Conservation (phyloP, 2,888 invertebrate species). For the Agriopis aurantiaria region DNA sequence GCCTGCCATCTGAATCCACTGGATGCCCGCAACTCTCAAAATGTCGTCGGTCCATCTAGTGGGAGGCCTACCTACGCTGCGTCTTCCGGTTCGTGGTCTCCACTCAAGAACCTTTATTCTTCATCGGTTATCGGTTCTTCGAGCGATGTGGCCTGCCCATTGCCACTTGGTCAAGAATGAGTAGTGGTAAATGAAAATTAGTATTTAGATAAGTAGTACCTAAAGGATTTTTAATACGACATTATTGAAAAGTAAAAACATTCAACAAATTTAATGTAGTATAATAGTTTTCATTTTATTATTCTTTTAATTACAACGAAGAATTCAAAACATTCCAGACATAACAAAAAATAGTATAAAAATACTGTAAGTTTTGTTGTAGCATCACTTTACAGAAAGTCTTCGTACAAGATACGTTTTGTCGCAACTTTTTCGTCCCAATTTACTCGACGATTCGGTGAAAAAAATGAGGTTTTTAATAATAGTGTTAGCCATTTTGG, state of each 20-base stretch:
- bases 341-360: neutral
- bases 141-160: too few species aligned
- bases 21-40: too few species aligned
- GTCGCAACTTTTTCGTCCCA: neutral
- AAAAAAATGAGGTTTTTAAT: conserved; percentile 1
- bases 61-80: too few species aligned
- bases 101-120: too few species aligned
- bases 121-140: too few species aligned
- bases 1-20: too few species aligned
- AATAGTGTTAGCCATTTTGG: neutral
- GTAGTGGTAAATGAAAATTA: too few species aligned
- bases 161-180: too few species aligned
- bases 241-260: neutral
- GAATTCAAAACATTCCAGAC: neutral
- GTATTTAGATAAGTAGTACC: too few species aligned
- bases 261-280: conserved; percentile 2
- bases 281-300: neutral
- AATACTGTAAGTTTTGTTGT: neutral
- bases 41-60: too few species aligned
- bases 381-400: neutral
- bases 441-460: neutral
- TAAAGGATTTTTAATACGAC: too few species aligned
- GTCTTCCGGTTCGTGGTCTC: too few species aligned
- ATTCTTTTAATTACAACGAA: neutral
- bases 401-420: neutral